Base-by-base conservation (phyloP, 2,113 vertebrate genomes). In the Lathamus discolor region DNA sequence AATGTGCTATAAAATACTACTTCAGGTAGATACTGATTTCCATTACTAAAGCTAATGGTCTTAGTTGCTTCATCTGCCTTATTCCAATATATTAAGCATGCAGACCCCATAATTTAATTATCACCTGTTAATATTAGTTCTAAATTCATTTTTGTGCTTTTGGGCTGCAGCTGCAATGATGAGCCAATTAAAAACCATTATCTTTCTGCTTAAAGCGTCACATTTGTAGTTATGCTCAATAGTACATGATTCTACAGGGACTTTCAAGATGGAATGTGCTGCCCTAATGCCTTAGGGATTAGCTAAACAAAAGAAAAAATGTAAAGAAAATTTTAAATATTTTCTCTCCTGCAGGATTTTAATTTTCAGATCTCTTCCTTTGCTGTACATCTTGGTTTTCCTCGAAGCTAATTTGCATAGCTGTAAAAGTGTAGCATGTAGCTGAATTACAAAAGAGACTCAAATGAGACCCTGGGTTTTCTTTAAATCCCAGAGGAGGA, bases 61-160 rank as follows among this genome's bases (percentile, higher is more conserved):
- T 97, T 92, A 92, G 91, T 97, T 97, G 77, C 88, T 81, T 97
- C 91, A 92, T 91, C 94, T 97, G 72, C 93, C 87, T 97, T 95
- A 95, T 83, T 96, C 62, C 93, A 95, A 86, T 86, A 93, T 95
- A 96, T 96, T 97, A 96, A 92, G 63, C 83, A 97, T 96, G 84
- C 88, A 97, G 94, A 96, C 97, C 83, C 92, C 83, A 96, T 96
- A 94, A 97, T 98, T 98, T 97, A 97, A 97, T 98, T 98, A 97
- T 96, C 95, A 97, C 95, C 93, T 98, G 92, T 96, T 98, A 97
- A 97, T 97, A 97, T 95, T 97, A 93, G 92, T 95, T 97, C 89
- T 97, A 90, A 97, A 95, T 97, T 97, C 55, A 96, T 97, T 97
- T 96, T 88, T 98, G 84, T 97, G 86, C 96, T 97, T 96, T 97